These are phyloP conservation scores for Choristoneura fumiferana DNA, from an alignment of 1,140 invertebrate genomes.

Conservation along the genomic window DNA sequence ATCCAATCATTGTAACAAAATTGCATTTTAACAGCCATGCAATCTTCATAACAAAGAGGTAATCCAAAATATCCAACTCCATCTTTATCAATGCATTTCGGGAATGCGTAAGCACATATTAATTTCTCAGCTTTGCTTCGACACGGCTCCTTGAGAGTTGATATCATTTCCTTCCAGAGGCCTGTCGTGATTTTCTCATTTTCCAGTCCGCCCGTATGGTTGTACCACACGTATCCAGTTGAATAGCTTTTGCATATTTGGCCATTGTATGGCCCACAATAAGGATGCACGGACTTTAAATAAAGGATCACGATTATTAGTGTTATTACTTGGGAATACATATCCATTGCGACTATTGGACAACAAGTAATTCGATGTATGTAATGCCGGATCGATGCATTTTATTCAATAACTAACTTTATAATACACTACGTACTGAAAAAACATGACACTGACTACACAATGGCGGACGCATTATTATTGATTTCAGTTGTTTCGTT, in stretches of 20 bases:
- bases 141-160: constrained; percentile 88
- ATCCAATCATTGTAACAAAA: constrained; percentile 97
- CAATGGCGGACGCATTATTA: constrained; percentile 72
- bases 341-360: constrained; percentile 39
- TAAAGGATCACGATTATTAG: constrained; percentile 51
- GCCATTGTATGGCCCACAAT: constrained; percentile 93
- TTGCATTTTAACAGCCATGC: constrained; percentile 91
- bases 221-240: constrained; percentile 90
- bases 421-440: constrained; percentile 35
- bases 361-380: constrained; percentile 31
- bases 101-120: constrained; percentile 95
- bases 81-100: constrained; percentile 86
- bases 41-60: constrained; percentile 94
- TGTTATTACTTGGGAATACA: constrained; percentile 33
- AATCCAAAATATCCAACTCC: constrained; percentile 78
- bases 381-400: constrained; percentile 49
- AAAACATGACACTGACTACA: constrained; percentile 50
- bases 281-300: constrained; percentile 65
- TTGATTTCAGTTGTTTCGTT: constrained; percentile 57
- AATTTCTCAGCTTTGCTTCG: constrained; percentile 92
- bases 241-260: constrained; percentile 92
- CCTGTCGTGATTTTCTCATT: constrained; percentile 91
- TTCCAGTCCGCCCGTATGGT: constrained; percentile 85
- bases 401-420: constrained; percentile 48
- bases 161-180: constrained; percentile 92